Conservation (phyloP, 2,888 invertebrate genomes). For the Lithophane socia region DNA sequence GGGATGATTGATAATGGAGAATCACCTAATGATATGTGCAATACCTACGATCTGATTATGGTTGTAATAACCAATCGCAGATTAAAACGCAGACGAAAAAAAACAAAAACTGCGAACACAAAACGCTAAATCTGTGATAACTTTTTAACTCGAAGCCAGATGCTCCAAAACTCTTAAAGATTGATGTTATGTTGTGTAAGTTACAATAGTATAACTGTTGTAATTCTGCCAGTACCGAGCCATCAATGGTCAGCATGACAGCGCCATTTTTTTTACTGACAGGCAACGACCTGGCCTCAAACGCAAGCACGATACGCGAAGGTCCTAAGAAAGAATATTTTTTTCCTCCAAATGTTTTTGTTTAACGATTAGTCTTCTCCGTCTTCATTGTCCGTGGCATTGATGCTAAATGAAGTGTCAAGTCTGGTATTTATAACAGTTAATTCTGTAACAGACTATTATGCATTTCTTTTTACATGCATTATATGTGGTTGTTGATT, state of each 20-base stretch:
- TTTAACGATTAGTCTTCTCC: slow-evolving; percentile 72
- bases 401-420: slow-evolving; percentile 85
- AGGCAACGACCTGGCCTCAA: slow-evolving; percentile 80
- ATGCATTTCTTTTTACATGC: slow-evolving; percentile 60
- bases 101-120: slow-evolving; percentile 1
- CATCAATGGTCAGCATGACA: slow-evolving; percentile 84
- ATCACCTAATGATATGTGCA: too few relatives aligned
- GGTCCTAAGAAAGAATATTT: slow-evolving; percentile 71
- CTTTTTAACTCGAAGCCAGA: slow-evolving; percentile 13
- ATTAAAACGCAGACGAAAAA: background rate
- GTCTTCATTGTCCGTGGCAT: slow-evolving; percentile 81
- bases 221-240: slow-evolving; percentile 77
- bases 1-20: too few relatives aligned
- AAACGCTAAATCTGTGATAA: slow-evolving; percentile 27
- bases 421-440: slow-evolving; percentile 77
- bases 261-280: slow-evolving; percentile 74
- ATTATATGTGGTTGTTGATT: slow-evolving; percentile 38
- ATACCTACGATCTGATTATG: background rate
- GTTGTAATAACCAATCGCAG: background rate
- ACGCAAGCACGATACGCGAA: slow-evolving; percentile 72
- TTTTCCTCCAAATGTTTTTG: slow-evolving; percentile 72
- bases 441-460: slow-evolving; percentile 68
- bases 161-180: slow-evolving; percentile 31
- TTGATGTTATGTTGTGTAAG: slow-evolving; percentile 50
- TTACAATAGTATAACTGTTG: slow-evolving; percentile 81